These are phyloP conservation scores for Pseudochirops cupreus DNA, from an alignment of 2,797 vertebrate species.

Conservation along the genomic window DNA sequence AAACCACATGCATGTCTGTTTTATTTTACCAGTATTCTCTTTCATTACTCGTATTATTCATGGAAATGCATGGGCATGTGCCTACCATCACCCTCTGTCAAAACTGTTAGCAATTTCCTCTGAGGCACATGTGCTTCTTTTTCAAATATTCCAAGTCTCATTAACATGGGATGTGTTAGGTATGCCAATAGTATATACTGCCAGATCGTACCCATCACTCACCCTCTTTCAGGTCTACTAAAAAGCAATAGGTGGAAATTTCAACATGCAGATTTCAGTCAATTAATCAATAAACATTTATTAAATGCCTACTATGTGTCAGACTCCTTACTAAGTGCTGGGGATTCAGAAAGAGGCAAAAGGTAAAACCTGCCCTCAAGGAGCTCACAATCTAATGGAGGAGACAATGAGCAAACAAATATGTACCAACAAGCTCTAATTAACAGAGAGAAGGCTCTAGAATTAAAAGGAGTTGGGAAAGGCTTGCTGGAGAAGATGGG, in stretches of 20 bases:
- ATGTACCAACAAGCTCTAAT: not conserved
- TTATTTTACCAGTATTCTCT: not conserved
- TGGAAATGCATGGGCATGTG: not conserved
- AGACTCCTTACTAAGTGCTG: not conserved
- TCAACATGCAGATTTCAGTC: not conserved
- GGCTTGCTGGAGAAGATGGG: not conserved
- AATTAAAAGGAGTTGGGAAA: not conserved
- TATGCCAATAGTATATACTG: not conserved
- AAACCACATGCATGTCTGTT: not conserved
- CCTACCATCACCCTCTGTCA: not conserved
- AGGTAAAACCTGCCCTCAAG: not conserved
- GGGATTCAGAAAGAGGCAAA: not conserved
- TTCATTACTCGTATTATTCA: not conserved
- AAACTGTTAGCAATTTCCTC: constrained; percentile 5
- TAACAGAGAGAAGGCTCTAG: not conserved
- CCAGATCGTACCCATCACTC: not conserved
- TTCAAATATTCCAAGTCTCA: constrained; percentile 8
- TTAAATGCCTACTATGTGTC: not conserved
- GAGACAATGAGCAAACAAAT: not conserved
- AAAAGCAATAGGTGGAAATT: not conserved
- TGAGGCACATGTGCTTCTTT: not conserved
- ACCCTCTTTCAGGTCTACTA: not conserved
- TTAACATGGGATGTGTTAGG: not conserved
- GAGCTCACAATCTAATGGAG: not conserved
- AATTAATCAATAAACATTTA: not conserved